phyloP scores from a whole-genome alignment of 2,113 vertebrate genomes.

The Xenopus tropicalis region DNA sequence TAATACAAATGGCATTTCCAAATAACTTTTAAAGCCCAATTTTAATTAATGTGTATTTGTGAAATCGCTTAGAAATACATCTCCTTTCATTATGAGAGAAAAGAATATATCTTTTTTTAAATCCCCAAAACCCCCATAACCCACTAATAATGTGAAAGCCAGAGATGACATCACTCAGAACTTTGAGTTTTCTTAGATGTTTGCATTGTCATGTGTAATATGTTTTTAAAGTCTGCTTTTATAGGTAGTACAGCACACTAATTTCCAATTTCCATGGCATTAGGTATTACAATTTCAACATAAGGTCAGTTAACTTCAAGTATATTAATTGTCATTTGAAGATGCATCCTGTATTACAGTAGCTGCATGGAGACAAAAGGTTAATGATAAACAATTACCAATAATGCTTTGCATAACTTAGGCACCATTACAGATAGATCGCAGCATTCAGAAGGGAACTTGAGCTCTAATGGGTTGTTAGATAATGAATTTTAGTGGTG shows the following conservation, averaged over 20 bases:
- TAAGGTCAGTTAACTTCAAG: slow-evolving; percentile 27
- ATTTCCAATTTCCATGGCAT: slow-evolving; percentile 5
- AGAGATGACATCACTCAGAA: not conserved
- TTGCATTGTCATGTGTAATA: too few species aligned
- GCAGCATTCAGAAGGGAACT: slow-evolving; percentile 33
- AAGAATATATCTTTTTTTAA: too few species aligned
- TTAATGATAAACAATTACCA: slow-evolving; percentile 44
- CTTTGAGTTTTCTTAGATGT: too few species aligned
- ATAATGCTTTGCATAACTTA: slow-evolving; percentile 32
- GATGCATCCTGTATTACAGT: slow-evolving; percentile 21
- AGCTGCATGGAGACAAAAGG: slow-evolving; percentile 32
- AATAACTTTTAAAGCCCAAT: too few species aligned
- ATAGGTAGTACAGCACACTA: too few species aligned
- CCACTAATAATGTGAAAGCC: not conserved
- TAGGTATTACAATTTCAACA: slow-evolving; percentile 22
- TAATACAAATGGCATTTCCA: too few species aligned
- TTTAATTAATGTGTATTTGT: too few species aligned
- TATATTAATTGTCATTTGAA: slow-evolving; percentile 32
- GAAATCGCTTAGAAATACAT: too few species aligned
- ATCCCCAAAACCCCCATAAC: too few species aligned
- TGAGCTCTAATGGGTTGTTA: slow-evolving; percentile 38
- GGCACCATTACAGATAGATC: slow-evolving; percentile 29
- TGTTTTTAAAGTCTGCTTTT: too few species aligned
- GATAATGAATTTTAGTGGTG: slow-evolving; percentile 42
- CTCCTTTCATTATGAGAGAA: too few species aligned